Base-by-base conservation (phyloP, 2,797 vertebrate genomes). In the Galago senegalensis region DNA sequence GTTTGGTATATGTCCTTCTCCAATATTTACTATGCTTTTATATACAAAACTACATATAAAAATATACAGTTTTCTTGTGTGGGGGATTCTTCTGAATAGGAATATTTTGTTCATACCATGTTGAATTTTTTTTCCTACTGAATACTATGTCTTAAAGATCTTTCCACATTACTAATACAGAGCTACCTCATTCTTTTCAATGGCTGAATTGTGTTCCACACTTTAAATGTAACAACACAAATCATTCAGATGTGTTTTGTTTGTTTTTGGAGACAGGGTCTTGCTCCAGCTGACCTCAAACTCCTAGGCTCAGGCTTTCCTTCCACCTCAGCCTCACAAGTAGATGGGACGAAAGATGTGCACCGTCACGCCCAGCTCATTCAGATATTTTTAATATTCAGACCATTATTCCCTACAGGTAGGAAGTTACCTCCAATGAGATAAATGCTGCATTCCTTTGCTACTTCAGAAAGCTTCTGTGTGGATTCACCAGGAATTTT, bases 401-500 rank as follows among this genome's bases (percentile, higher is more conserved):
- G 61, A 63, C 75, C 67, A 56, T 67, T 84, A 75, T 21, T 75
- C 29, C 25, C 27, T 67, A 1, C 7, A 49, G 60, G 69, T 4
- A 81, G 37, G 46, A 88, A 81, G 92, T 93, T 98, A 99, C 99
- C 99, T 99, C 99, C 99, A 94, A 99, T 98, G 18, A 99, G 98
- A 97, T 99, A 99, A 29, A 99, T 79, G 82, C 98, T 82, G 94
- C 98, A 99, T 73, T 99, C 99, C 98, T 99, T 99, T 13, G 99
- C 99, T 56, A 98, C 97, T 97, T 99, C 99, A 3, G 99, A 99
- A 97, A 99, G 98, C 98, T 99, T 97, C 97, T 99, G 98, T 4
- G 99, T 99, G 1, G 99, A 99, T 96, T 99, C 99, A 49, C 99
- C 99, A 6, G 99, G 99, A 97, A 99, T 99, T 98, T 98, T 99